Base-by-base conservation (phyloP, 2,113 vertebrate genomes). In the Equus quagga region DNA sequence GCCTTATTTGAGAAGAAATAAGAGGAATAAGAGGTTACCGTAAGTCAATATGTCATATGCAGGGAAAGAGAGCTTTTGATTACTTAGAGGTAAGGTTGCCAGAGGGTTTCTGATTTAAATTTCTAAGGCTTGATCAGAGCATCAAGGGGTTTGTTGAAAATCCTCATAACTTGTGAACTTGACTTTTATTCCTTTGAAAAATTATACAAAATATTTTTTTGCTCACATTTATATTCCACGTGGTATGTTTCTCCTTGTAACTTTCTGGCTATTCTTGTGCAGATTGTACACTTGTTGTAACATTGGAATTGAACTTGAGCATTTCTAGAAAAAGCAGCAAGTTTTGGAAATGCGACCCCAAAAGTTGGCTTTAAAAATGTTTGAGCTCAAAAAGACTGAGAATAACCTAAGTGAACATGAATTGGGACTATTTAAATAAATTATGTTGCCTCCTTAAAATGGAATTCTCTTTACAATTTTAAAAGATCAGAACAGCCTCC, bases 121-220 rank as follows among this genome's bases (percentile, higher is more conserved):
- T 98, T 98, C 97, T 95, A 81, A 33, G 23, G 81, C 83, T 97
- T 91, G 98, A 96, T 93, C 97, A 82, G 93, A 94, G 78, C 98
- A 97, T 96, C 96, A 89, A 33, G 90, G 56, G 69, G 67, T 79
- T 97, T 97, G 85, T 95, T 85, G 79, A 93, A 97, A 95, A 96
- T 97, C 94, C 64, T 98, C 33, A 26, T 97, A 96, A 95, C 96
- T 95, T 92, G 96, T 94, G 95, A 97, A 95, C 89, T 97, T 94
- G 97, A 98, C 94, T 97, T 97, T 79, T 80, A 92, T 97, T 94
- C 89, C 96, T 98, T 98, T 97, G 98, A 98, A 97, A 97, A 97
- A 91, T 87, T 24, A n/a, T 94, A 80, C 65, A 89, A 78, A 97
- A 93, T 97, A 80, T 96, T 85, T 95, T 56, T 97, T 95, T 95